Evolutionary conservation across 1,140 invertebrate genomes (phyloP), one percentile per base, ranked within the genome.

Genomic region (Drosophila mojavensis): DNA sequence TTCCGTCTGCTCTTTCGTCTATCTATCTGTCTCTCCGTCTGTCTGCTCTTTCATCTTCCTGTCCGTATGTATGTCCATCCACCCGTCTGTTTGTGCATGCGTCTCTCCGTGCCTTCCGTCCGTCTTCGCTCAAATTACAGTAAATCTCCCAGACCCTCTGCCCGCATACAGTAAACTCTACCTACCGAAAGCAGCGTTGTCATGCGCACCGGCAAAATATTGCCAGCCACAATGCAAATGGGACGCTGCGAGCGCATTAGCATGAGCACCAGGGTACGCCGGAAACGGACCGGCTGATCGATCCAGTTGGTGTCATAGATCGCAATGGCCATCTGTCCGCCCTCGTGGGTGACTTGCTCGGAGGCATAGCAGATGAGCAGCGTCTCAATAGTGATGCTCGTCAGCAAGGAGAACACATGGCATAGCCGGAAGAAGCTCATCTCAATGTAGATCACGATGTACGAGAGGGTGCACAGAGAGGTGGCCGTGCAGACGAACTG

Each of bases 281-380:
- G 75, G 51, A 84, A 91, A 0, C 36, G n/a, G 1, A 60, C 26
- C 4, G 85, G 41, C 43, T 79, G 88, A 13, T 78, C 50, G 4
- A 78, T 20, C 91, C 91, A 92, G 33, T 92, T 90, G 50, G 71
- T 81, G 1, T 28, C 30, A 47, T 92, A 92, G 51, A 81, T 72
- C 3, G 79, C 79, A 0, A 39, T 36, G 4, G 67, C 30, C 0
- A 92, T 50, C 15, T 48, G 20, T 2, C 90, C 76, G 0, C 71
- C 74, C 30, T 67, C 75, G 11, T 68, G 30, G 43, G 11, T 28
- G 11, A 91, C 56, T 5, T 75, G 15, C 26, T 92, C 89, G 7
- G 76, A 75, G 48, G 55, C 76, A 59, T 75, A 90, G 56, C 91
- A 92, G 0, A 89, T 48, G 10, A 90, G 50, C 7, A 79, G 50